These are phyloP conservation scores for Rhodinocichla rosea DNA, from an alignment of 2,113 vertebrate genomes.

Conservation along the genomic window DNA sequence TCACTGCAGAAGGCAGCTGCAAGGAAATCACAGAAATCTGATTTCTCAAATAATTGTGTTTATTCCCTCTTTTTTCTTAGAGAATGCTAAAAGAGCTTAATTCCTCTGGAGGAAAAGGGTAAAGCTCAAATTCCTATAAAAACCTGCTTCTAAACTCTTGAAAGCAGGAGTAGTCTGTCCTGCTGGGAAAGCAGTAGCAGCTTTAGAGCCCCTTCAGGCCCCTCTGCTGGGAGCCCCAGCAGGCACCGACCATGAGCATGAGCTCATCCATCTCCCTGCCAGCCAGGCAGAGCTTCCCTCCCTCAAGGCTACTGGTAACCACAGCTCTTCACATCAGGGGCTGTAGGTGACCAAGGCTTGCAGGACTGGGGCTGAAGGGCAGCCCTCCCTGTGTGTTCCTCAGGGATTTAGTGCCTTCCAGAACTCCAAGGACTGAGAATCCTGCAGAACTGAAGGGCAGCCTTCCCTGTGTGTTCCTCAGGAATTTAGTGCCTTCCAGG, in stretches of 20 bases:
- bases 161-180: neutral
- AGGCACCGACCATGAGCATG: accelerated
- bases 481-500: neutral
- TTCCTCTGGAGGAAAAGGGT: neutral
- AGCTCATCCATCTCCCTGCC: neutral
- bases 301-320: neutral
- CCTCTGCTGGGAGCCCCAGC: neutral
- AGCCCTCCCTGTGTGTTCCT: neutral
- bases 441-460: neutral
- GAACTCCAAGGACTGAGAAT: neutral
- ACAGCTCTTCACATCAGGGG: neutral
- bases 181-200: neutral
- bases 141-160: neutral
- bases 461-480: too few species aligned
- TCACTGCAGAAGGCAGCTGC: neutral
- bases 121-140: neutral
- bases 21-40: neutral
- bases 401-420: neutral
- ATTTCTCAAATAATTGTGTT: neutral
- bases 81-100: neutral
- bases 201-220: neutral
- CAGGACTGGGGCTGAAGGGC: neutral
- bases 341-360: neutral
- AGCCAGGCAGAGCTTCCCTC: neutral
- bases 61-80: neutral